Base-by-base conservation (phyloP, 2,888 invertebrate species). In the Calephelis perditalis region DNA sequence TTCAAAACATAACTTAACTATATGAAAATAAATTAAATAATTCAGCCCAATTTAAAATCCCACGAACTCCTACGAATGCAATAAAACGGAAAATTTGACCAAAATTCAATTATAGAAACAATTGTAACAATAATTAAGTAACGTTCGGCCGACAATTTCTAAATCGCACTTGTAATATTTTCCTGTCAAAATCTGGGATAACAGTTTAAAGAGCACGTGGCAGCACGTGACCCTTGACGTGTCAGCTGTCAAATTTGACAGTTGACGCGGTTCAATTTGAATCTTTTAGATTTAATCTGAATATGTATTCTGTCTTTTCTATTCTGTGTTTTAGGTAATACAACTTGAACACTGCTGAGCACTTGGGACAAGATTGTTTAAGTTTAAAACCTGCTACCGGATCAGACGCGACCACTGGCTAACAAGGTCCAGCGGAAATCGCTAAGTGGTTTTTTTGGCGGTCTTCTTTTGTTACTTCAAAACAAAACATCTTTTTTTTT, bases 141-240 rank as follows among this genome's bases (percentile, higher is more conserved):
- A 62, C 15, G 44, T 37, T 56, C 44, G 47, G 35, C 59, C 63
- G 58, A 68, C 73, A 67, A 73, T 70, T 74, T 72, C 74, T 67
- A 70, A 72, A 72, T 69, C 66, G 37, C 59, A 70, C 71, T 76
- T 74, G 81, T 83, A 84, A 85, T 82, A 80, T 73, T 70, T 65
- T 64, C 68, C 79, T 82, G 84, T 82, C 85, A 84, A 81, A 81
- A 70, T 76, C 71, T 64, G 63, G 69, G 83, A 83, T 81, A 82
- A 79, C 79, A 81, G 78, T 83, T 84, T 80, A 82, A 75, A 79
- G 70, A 76, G 80, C 87, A 84, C 86, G 81, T 81, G 84, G 70
- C 81, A 80, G 63, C 87, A 82, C 88, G 88, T 87, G 88, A 60
- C 79, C 69, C 64, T 72, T 77, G 79, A 82, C 80, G 79, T 78